Base-by-base conservation (phyloP, 2,797 vertebrate species). In the Labeo calbasu region DNA sequence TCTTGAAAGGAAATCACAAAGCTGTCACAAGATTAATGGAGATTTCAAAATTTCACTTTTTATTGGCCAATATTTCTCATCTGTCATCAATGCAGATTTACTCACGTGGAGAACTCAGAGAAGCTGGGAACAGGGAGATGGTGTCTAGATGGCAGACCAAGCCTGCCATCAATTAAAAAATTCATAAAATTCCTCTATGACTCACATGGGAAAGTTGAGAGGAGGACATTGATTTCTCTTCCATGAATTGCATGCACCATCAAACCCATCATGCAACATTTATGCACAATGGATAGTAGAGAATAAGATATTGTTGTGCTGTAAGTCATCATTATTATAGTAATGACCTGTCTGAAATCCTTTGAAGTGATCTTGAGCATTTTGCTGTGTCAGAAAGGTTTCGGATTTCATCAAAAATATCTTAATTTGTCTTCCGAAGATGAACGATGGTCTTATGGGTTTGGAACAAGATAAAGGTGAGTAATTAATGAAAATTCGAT, bases 261-360 rank as follows among this genome's bases (percentile, higher is more conserved):
- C 81, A 83, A 77, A 77, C 51, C 68, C 73, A 57, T 77, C 81
- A 83, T 59, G 59, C 61, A 69, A 69, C 73, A 57, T 83, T 83
- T 36, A 77, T 77, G 72, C 53, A 53, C 59, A 23, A 46, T 5
- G 59, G 71, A 75, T 10, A 65, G 32, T 17, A 55, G 36, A 57
- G 61, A 69, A 55, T 77, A 83, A 59, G 36, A 51, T 48, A 48
- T 69, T 77, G 73, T 69, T 66, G 19, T 69, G 25, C 36, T 66
- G 23, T 69, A n/a, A 48, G 51, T 68, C 72, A 46, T 83, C 23
- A 68, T 57, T 77, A 82, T 66, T 55, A 65, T 21, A 55, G 14
- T 68, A 83, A 69, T 69, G 51, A 25, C 17, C 63, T 77, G 40
- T 28, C 65, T 32, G 23, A 69, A 69, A 57, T 53, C n/a, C 6